phyloP scores from a whole-genome alignment of 2,113 vertebrate genomes.

The Engraulis encrasicolus region DNA sequence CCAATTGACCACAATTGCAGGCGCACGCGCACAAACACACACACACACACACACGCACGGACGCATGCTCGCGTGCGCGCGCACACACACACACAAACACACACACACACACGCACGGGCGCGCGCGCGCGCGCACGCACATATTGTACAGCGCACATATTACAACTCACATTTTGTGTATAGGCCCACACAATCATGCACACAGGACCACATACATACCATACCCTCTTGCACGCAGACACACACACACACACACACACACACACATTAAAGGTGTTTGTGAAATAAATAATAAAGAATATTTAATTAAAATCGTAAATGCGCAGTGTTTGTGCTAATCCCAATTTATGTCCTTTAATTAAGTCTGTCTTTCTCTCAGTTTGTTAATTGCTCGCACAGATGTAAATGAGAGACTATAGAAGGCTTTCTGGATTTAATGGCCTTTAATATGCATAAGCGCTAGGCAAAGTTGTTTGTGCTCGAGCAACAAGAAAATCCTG shows the following conservation, averaged over 20 bases:
- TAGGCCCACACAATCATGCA: not conserved
- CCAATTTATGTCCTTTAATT: slow-evolving; percentile 60
- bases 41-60: not conserved
- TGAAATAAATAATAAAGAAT: slow-evolving; percentile 53
- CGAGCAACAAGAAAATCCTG: not conserved
- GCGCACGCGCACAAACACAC: not conserved
- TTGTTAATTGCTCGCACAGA: slow-evolving; percentile 51
- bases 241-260: not conserved
- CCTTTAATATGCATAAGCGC: slow-evolving; percentile 41
- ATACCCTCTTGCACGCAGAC: not conserved
- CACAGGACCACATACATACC: not conserved
- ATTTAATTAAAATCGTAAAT: slow-evolving; percentile 58
- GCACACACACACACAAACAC: not conserved
- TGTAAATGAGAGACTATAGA: slow-evolving; percentile 44
- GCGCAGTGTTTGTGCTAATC: slow-evolving; percentile 54
- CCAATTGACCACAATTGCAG: not conserved
- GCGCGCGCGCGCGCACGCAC: not conserved
- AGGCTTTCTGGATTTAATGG: slow-evolving; percentile 35
- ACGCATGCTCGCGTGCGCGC: too few species aligned
- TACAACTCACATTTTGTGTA: too few species aligned
- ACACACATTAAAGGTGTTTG: slow-evolving; percentile 24
- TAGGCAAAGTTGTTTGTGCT: not conserved
- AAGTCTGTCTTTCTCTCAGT: slow-evolving; percentile 51
- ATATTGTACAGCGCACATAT: not conserved
- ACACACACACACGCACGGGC: not conserved